Evolutionary conservation across 2,113 vertebrate species (phyloP), one percentile per base, ranked within the genome.

Genomic region (Callorhinus ursinus): DNA sequence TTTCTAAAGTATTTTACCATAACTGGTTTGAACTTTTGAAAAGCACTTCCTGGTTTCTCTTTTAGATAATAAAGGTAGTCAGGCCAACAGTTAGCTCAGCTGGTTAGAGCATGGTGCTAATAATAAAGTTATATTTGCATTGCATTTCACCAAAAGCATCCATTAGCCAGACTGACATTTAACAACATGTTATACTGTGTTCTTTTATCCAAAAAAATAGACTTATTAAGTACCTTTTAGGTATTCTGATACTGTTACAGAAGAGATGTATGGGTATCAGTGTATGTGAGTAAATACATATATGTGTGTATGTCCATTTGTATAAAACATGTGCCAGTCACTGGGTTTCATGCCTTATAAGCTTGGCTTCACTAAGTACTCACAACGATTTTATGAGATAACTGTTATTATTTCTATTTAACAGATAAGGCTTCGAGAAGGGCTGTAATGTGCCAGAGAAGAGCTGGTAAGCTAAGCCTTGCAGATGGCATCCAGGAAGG

Each of bases 191-290:
- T 72, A 49, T 91, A 42, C 13, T 33, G 14, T 94, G 16, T 93
- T 95, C 13, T 88, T 90, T 91, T 84, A 55, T 84, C 61, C 63
- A 61, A 84, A 82, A 88, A n/a, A 36, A 67, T 10, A 77, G 83
- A 81, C n/a, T 26, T 94, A 67, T 57, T 51, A 80, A 49, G 4
- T 61, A 71, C 28, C 12, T 61, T 82, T 69, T 90, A 7, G 33
- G 11, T 77, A 42, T 42, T 76, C 51, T 55, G 53, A 36, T 42
- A 84, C 39, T 42, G 7, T 59, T 57, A n/a, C 1, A 88, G 39
- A 36, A 87, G 59, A 49, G 36, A 90, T 39, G 18, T 46, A 33
- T 67, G 46, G 4, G 9, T 39, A 67, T 55, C 65, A 39, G 0
- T 33, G 11, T 76, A 57, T 67, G 36, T 87, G 74, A 31, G 53